These are phyloP conservation scores for Hypselothyrea guttata DNA, from an alignment of 2,888 invertebrate species.

Conservation along the genomic window DNA sequence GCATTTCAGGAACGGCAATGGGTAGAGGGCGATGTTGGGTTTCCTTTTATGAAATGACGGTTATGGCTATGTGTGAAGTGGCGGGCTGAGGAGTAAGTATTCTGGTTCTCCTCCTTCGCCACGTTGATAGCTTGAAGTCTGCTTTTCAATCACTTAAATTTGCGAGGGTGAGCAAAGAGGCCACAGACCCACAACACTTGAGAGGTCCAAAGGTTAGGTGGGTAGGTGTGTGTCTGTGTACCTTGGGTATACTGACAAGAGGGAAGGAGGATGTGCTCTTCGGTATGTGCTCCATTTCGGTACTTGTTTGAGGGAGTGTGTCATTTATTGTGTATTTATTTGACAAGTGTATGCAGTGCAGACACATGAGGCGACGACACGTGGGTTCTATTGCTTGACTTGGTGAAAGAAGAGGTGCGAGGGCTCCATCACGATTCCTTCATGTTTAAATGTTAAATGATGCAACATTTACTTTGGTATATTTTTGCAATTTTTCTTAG, in stretches of 20 bases:
- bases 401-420: not conserved
- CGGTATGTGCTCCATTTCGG: constrained; percentile 31
- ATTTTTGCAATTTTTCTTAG: constrained; percentile 44
- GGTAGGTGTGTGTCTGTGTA: constrained; percentile 13
- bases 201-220: constrained; percentile 41
- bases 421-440: constrained; percentile 18
- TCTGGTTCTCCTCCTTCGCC: not conserved
- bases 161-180: constrained; percentile 26
- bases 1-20: constrained; percentile 50
- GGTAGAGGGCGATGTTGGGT: not conserved
- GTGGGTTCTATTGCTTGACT: no score
- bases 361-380: constrained; percentile 33
- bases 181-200: constrained; percentile 42
- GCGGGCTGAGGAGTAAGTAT: not conserved
- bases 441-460: constrained; percentile 56
- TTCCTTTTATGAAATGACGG: constrained; percentile 19
- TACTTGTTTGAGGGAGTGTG: constrained; percentile 56
- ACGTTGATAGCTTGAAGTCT: constrained; percentile 23
- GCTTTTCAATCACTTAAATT: constrained; percentile 62
- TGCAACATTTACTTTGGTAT: constrained; percentile 52
- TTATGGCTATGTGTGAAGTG: constrained; percentile 36
- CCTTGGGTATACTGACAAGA: constrained; percentile 2
- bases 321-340: constrained; percentile 71
- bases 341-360: constrained; percentile 59
- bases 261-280: not conserved